Base-by-base conservation (phyloP, 2,113 vertebrate species). In the Pomatorhinus ruficollis region DNA sequence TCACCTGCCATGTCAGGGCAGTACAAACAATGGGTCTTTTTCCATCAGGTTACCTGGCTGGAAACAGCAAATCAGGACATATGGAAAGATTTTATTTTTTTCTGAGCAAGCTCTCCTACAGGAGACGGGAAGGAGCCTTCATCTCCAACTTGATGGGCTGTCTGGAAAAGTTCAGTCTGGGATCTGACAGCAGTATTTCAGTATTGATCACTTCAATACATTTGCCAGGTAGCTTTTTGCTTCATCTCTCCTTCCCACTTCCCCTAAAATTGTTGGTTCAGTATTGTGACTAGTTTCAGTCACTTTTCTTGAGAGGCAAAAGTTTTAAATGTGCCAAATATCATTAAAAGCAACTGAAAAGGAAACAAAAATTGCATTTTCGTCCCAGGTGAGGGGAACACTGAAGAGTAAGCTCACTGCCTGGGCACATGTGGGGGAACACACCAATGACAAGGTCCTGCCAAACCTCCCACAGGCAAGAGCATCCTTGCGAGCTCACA, bases 61-160 rank as follows among this genome's bases (percentile, higher is more conserved):
- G 90, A 96, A 96, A 95, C 61, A 72, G 86, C 79, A 94, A 95
- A 93, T 93, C 88, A 92, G 94, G 87, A 83, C 81, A 72, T 56
- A 35, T 9, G 60, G 56, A 72, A 92, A 93, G 56, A 40, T 42
- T 87, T 63, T 24, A 3, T 4, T 19, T 47, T 40, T 76, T 53
- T 40, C 37, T 76, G 64, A 92, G 81, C 76, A 85, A 93, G 50
- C 53, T 95, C 49, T 89, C 63, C 69, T 93, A 56, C 65, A 80
- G 85, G 86, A 93, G 85, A 57, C 1, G 5, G 83, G 78, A 59
- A 49, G n/a, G 40, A 64, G 21, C 15, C n/a, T 33, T 10, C 2
- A 0, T 44, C 37, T 74, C 22, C 12, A 9, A 1, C 50, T 33
- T 50, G 39, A 42, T 33, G 6, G 68, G 39, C 83, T 83, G 57